phyloP scores from a whole-genome alignment of 1,140 invertebrate species.

The Periplaneta americana region DNA sequence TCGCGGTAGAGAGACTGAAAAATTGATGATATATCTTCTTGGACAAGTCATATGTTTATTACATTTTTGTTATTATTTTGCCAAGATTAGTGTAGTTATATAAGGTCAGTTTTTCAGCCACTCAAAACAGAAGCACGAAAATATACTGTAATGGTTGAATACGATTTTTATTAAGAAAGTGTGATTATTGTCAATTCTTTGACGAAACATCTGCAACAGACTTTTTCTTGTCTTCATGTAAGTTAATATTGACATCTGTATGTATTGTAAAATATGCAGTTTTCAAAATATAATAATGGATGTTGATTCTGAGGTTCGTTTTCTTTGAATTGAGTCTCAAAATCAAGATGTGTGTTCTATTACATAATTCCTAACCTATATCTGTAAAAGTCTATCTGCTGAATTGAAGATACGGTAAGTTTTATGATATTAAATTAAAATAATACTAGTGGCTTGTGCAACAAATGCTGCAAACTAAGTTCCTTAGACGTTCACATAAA shows the following conservation, averaged over 20 bases:
- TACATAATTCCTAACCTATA: no score
- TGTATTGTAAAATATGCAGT: conserved; percentile 21
- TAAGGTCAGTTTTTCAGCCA: conserved; percentile 1
- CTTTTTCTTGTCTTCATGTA: conserved; percentile 21
- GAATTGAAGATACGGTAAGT: no score
- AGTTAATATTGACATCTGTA: conserved; percentile 19
- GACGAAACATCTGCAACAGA: conserved; percentile 11
- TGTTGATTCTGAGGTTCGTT: conserved; percentile 7
- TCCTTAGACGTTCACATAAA: no score
- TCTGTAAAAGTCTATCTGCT: no score
- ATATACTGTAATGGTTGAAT: conserved; percentile 3
- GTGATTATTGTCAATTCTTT: conserved; percentile 14
- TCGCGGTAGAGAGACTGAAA: conserved; percentile 1
- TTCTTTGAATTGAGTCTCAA: no score
- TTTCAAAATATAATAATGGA: conserved; percentile 22
- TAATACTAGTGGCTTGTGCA: no score
- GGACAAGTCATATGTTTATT: neutral
- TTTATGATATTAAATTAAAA: no score
- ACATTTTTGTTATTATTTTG: neutral
- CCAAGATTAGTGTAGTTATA: neutral
- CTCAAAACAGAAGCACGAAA: conserved; percentile 2
- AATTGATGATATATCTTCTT: neutral
- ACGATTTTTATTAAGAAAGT: conserved; percentile 12
- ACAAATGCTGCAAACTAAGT: no score
- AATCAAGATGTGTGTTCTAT: no score